Evolutionary conservation across 1,140 invertebrate genomes (phyloP), one percentile per base, ranked within the genome.

Genomic region (Battus philenor): DNA sequence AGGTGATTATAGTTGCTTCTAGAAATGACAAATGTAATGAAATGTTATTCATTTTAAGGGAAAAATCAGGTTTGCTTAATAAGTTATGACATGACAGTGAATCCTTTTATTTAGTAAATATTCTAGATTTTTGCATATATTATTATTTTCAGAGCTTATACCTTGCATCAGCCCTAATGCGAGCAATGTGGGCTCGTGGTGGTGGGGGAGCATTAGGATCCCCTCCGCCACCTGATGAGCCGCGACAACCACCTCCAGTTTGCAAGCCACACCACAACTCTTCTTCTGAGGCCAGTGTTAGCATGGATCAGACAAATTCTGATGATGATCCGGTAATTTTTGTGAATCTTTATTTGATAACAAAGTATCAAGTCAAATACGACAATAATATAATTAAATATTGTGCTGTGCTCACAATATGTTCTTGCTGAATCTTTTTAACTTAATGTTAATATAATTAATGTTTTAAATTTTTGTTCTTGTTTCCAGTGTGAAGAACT

Each of bases 111-210:
- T n/a, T n/a, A n/a, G n/a, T n/a, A n/a, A n/a, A n/a, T n/a, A n/a
- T n/a, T n/a, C n/a, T n/a, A n/a, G n/a, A n/a, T n/a, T n/a, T n/a
- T n/a, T n/a, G n/a, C n/a, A n/a, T n/a, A n/a, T n/a, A n/a, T n/a
- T 41, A 34, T 30, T 50, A 44, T 30, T 55, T 41, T 63, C 80
- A 93, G 90, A 98, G 95, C 56, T 87, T 97, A 30, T 95, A 94
- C 69, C 86, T 97, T 41, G 93, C 95, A 0, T 97, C 95, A 1
- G 93, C 95, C 3, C 72, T 98, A 22, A 95, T 95, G 30, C 96
- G 97, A 68, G 92, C 94, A 59, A 92, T 97, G 68, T 97, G 96
- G 96, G 93, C 93, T 2, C 90, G 92, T 30, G 79, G 92, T 90
- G 68, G 90, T 86, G 39, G 88, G 46, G 80, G 80, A 63, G 76